Evolutionary conservation across 2,797 vertebrate species (phyloP), one percentile per base, ranked within the genome.

Genomic region (Sebastes reedi): DNA sequence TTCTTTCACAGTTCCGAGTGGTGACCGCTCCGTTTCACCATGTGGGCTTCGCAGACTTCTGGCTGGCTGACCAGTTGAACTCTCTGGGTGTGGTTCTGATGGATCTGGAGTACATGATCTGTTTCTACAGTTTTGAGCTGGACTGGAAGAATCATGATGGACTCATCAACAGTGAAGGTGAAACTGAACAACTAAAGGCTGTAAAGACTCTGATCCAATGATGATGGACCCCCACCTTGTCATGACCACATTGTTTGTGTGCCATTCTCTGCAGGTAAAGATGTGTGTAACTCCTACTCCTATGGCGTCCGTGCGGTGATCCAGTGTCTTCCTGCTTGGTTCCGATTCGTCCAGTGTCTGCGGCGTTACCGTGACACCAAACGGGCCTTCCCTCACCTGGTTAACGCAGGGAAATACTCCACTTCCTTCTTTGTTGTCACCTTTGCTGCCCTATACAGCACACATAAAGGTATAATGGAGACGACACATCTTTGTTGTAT

Each of bases 21-120:
- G 98, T 99, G 92, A 99, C 98, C 0, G 98, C 98, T 84, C 99
- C 99, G 9, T 99, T 99, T 92, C 98, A 99, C 92, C 97, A 97
- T 8, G 99, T 99, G 39, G 98, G 97, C 92, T 99, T 99, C 3
- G 98, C 99, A 75, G 99, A 99, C 95, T 99, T 99, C 96, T 99
- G 99, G 99, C 95, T 99, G 93, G 99, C 99, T 2, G 99, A 99
- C 94, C 99, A 99, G 94, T 94, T 99, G 65, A 99, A 99, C 94
- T 99, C 98, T 84, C 95, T 99, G 87, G 97, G 94, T 1, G 93
- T 97, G 76, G 97, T 98, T 85, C 95, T 99, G 75, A 98, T 98
- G 97, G 99, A 99, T 90, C 95, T 99, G 93, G 98, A 99, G 95
- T 99, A 99, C 94, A 97, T 99, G 97, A 97, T 99, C 94, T 99